phyloP scores from a whole-genome alignment of 2,888 invertebrate species.

The Zonitis immaculata region DNA sequence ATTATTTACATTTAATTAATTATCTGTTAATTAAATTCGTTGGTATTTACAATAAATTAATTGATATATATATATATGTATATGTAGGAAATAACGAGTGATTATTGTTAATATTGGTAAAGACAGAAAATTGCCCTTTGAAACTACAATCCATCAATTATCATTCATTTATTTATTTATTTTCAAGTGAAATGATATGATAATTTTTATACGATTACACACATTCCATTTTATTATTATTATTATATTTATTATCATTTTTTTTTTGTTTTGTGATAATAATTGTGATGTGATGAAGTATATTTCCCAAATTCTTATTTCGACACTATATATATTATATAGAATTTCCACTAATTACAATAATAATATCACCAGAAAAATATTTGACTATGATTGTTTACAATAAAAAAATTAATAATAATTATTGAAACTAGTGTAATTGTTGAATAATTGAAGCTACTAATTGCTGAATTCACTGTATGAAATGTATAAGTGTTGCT shows the following conservation, averaged over 20 bases:
- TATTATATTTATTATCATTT: not conserved
- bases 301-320: too few relatives aligned
- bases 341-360: too few relatives aligned
- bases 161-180: not conserved
- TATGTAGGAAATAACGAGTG: not conserved
- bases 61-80: not conserved
- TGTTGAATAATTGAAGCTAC: conserved; percentile 3
- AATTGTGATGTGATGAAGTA: not conserved
- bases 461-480: conserved; percentile 27
- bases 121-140: not conserved
- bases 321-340: too few relatives aligned
- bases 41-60: not conserved
- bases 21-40: not conserved
- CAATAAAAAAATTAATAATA: not conserved
- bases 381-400: too few relatives aligned
- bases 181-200: not conserved
- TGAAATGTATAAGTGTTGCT: conserved; percentile 36
- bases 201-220: not conserved
- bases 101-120: not conserved
- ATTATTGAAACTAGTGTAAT: not conserved
- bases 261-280: too few relatives aligned
- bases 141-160: not conserved
- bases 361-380: too few relatives aligned
- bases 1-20: not conserved
- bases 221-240: not conserved